Percentiles rank a stretch among this genome's conserved stretches.
Conservation (phyloP, 2,797 vertebrate species). For the Podarcis siculus region DNA sequence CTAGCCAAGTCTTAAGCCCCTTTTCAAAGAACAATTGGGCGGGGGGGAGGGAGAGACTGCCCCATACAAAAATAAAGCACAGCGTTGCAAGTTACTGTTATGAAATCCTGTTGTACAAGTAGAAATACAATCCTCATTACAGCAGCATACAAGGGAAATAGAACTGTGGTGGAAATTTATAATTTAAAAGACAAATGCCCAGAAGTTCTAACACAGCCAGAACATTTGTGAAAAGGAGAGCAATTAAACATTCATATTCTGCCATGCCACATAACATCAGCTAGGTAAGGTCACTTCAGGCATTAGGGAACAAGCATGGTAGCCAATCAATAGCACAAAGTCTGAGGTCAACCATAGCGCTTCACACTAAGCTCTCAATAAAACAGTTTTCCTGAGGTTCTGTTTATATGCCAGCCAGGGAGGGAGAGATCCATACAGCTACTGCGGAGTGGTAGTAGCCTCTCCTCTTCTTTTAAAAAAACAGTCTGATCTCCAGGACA, state of each 20-base stretch:
- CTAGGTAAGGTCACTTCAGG: slow-evolving; percentile 75
- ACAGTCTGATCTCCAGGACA: not conserved
- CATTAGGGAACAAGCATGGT: slow-evolving; percentile 46
- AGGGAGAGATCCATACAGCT: not conserved
- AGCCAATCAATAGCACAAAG: not conserved
- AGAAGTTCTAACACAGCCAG: slow-evolving; percentile 50
- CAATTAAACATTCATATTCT: slow-evolving; percentile 65
- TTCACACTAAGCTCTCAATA: not conserved
- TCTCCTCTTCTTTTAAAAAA: not conserved
- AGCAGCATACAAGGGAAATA: slow-evolving; percentile 43
- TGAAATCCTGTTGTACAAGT: slow-evolving; percentile 57
- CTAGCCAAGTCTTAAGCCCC: slow-evolving; percentile 33
- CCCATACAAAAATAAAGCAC: slow-evolving; percentile 62
- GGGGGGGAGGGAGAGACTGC: slow-evolving; percentile 51
- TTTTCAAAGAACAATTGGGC: slow-evolving; percentile 29
- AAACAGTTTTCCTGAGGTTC: slow-evolving; percentile 29
- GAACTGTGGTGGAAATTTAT: slow-evolving; percentile 49
- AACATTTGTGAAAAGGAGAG: slow-evolving; percentile 43
- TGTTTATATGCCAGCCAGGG: not conserved
- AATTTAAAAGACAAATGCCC: slow-evolving; percentile 63
- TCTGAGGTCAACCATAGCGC: slow-evolving; percentile 15
- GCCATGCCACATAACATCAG: slow-evolving; percentile 45
- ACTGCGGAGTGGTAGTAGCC: not conserved
- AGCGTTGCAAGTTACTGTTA: slow-evolving; percentile 58
- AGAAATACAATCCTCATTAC: slow-evolving; percentile 66